phyloP scores from a whole-genome alignment of 2,888 invertebrate species.

The Hylaea fasciaria region DNA sequence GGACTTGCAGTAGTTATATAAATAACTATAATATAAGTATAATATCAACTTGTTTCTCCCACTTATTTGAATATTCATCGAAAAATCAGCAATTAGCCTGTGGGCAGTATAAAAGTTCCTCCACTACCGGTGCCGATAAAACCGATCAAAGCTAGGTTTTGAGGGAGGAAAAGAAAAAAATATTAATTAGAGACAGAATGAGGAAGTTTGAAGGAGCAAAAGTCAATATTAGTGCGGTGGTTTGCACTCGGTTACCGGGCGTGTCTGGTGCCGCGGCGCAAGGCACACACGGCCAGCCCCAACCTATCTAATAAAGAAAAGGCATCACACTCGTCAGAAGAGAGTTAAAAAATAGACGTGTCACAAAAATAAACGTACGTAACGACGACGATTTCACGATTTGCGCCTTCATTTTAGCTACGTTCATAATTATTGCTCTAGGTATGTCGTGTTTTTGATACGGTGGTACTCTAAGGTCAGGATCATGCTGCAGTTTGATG shows the following conservation, averaged over 20 bases:
- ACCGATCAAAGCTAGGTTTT: constrained; percentile 28
- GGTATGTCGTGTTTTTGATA: too few relatives aligned
- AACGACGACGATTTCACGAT: neutral
- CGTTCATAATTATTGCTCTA: too few relatives aligned
- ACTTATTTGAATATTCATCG: constrained; percentile 15
- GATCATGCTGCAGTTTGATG: too few relatives aligned
- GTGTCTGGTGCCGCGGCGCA: constrained; percentile 55
- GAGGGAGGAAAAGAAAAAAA: constrained; percentile 46
- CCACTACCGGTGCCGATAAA: constrained; percentile 13
- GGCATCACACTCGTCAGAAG: too few relatives aligned
- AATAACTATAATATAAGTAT: too few relatives aligned
- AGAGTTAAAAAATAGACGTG: too few relatives aligned
- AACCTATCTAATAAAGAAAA: neutral
- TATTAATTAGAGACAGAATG: constrained; percentile 66
- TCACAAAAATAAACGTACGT: too few relatives aligned
- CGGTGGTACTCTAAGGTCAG: too few relatives aligned
- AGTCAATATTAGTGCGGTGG: constrained; percentile 76
- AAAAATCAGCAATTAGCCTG: constrained; percentile 2
- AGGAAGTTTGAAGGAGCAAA: constrained; percentile 71
- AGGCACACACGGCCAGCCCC: constrained; percentile 44
- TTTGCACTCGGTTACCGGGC: constrained; percentile 71
- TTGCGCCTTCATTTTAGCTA: too few relatives aligned
- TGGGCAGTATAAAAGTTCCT: constrained; percentile 8
- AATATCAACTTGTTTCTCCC: constrained; percentile 3
- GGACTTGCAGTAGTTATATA: neutral